phyloP scores from a whole-genome alignment of 2,113 vertebrate genomes.

The Melanocharis versteri region DNA sequence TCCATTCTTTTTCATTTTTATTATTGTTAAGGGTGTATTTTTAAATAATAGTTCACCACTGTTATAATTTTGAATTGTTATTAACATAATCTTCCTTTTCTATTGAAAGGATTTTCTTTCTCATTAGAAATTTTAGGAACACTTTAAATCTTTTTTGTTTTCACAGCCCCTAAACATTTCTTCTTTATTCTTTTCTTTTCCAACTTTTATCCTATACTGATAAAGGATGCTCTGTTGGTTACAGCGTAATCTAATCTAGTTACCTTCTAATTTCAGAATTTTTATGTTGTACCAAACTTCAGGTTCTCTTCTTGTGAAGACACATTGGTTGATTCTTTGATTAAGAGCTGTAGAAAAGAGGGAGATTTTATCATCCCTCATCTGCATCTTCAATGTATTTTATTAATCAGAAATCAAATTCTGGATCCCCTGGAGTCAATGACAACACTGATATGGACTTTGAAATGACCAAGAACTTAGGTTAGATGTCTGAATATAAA shows the following conservation, averaged over 20 bases:
- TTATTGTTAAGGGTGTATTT: conserved; percentile 44
- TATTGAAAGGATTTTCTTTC: conserved; percentile 11
- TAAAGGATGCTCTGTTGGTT: background rate
- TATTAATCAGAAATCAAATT: background rate
- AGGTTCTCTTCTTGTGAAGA: background rate
- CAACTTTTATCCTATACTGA: background rate
- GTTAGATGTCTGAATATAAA: background rate
- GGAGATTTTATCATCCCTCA: background rate
- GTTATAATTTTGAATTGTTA: conserved; percentile 24
- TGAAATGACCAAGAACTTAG: background rate
- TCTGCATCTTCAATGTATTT: background rate
- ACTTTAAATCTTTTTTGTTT: conserved; percentile 2
- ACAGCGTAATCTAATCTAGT: background rate
- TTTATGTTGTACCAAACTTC: background rate
- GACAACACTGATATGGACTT: background rate
- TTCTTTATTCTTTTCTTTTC: background rate
- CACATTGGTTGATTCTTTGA: background rate
- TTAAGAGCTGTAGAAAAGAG: background rate
- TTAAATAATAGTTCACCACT: conserved; percentile 11
- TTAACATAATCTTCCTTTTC: conserved; percentile 31
- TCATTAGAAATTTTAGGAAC: conserved; percentile 4
- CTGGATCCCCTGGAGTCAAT: background rate
- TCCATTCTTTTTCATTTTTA: conserved; percentile 34
- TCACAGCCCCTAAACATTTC: background rate
- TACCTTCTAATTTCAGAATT: background rate